Percentiles rank a stretch among this genome's conserved stretches.
phyloP scores from a whole-genome alignment of 2,113 vertebrate genomes.

The Notothenia rossii region DNA sequence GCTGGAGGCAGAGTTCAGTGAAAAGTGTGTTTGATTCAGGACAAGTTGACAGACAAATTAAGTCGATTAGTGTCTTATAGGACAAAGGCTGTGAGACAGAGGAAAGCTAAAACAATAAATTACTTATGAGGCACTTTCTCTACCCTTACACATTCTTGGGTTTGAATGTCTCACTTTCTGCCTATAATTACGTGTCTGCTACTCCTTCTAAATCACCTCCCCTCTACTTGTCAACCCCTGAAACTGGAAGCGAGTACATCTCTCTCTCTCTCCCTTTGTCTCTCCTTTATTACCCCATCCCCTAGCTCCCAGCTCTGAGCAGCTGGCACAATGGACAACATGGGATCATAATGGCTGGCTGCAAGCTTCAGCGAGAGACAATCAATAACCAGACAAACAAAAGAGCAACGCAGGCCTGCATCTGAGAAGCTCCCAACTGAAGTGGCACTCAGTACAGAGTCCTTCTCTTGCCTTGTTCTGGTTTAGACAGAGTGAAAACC shows the following conservation, averaged over 20 bases:
- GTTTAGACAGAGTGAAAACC: conserved; percentile 43
- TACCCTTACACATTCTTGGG: background rate
- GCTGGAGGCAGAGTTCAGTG: background rate
- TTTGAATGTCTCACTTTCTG: conserved; percentile 20
- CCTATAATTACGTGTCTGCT: conserved; percentile 5
- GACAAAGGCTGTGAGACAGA: conserved; percentile 21
- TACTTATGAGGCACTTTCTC: conserved; percentile 36
- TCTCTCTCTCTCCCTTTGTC: conserved; percentile 46
- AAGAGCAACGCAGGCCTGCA: conserved; percentile 35
- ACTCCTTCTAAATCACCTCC: conserved; percentile 1
- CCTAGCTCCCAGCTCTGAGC: conserved; percentile 19
- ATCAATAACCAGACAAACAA: conserved; percentile 70
- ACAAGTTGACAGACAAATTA: conserved; percentile 38
- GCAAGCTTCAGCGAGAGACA: conserved; percentile 46
- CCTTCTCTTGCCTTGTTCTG: conserved; percentile 39
- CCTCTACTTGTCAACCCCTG: background rate
- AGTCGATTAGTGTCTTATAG: conserved; percentile 12
- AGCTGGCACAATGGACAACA: conserved; percentile 48
- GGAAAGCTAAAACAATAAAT: conserved; percentile 33
- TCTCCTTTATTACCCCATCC: background rate
- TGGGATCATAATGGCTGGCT: conserved; percentile 43
- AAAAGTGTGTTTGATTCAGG: conserved; percentile 6
- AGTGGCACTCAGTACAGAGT: conserved; percentile 33
- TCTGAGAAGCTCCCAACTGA: conserved; percentile 28
- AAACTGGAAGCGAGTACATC: conserved; percentile 28